Conservation (phyloP, 1,140 invertebrate species). For the Euwallacea similis region DNA sequence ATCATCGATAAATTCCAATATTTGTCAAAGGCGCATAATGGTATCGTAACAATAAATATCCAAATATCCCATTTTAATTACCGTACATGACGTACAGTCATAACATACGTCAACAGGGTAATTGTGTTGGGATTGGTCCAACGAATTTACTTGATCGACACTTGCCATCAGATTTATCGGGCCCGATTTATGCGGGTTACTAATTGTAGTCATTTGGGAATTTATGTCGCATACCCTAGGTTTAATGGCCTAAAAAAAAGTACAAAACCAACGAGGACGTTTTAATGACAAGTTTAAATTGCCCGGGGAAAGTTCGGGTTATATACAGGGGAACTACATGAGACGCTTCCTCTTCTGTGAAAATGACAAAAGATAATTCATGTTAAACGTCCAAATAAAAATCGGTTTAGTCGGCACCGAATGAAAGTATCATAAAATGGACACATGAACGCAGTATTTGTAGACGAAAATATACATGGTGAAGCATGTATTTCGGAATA, state of each 20-base stretch:
- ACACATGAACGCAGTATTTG: too few species aligned
- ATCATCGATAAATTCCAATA: neutral
- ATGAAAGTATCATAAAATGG: too few species aligned
- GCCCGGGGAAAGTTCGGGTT: neutral
- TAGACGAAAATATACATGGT: too few species aligned
- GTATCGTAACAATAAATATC: neutral
- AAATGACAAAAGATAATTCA: too few species aligned
- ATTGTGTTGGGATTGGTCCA: constrained; percentile 35
- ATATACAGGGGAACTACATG: too few species aligned
- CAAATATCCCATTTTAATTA: constrained; percentile 30
- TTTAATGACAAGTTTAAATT: constrained; percentile 33
- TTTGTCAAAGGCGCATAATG: neutral
- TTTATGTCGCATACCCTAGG: constrained; percentile 30
- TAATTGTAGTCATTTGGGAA: constrained; percentile 39
- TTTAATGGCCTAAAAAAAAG: constrained; percentile 36
- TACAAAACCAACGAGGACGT: constrained; percentile 19
- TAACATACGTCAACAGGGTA: constrained; percentile 36
- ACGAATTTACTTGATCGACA: constrained; percentile 42
- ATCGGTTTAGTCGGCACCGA: too few species aligned
- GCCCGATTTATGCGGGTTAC: constrained; percentile 36
- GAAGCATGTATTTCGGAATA: too few species aligned
- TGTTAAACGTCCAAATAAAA: too few species aligned
- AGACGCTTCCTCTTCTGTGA: too few species aligned
- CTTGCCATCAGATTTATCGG: constrained; percentile 41
- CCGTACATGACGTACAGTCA: constrained; percentile 20